These are phyloP conservation scores for Paracanthobrama guichenoti DNA, from an alignment of 2,113 vertebrate genomes.

Conservation along the genomic window DNA sequence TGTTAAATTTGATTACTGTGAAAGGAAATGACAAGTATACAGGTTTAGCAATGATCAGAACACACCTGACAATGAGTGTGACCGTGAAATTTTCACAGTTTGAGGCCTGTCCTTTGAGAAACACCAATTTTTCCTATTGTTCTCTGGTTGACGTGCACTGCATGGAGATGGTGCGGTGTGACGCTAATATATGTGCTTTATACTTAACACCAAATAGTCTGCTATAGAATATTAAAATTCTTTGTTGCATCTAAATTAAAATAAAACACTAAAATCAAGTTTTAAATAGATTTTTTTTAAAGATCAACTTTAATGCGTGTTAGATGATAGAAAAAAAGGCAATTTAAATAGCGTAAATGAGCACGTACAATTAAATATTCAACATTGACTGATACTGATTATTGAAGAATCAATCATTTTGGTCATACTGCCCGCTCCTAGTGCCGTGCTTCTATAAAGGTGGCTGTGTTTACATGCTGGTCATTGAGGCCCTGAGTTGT, in stretches of 20 bases:
- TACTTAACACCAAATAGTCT: not conserved
- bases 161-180: not conserved
- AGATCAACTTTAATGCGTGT: too few relatives aligned
- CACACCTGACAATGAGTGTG: not conserved
- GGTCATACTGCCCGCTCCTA: not conserved
- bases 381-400: too few relatives aligned
- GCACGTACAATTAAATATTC: too few relatives aligned
- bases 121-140: conserved; percentile 28
- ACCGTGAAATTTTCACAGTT: not conserved
- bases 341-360: too few relatives aligned
- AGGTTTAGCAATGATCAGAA: conserved; percentile 29
- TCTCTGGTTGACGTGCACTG: conserved; percentile 2
- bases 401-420: not conserved
- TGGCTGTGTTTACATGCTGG: not conserved
- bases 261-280: too few relatives aligned
- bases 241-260: too few relatives aligned
- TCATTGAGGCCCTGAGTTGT: not conserved
- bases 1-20: conserved; percentile 20
- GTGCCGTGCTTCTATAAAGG: not conserved
- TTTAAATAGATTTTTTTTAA: too few relatives aligned
- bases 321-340: too few relatives aligned
- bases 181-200: too few relatives aligned
- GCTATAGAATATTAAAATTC: not conserved
- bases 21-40: conserved; percentile 16
- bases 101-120: conserved; percentile 1